Evolutionary conservation across 1,140 invertebrate genomes (phyloP).

Genomic region (Battus philenor): DNA sequence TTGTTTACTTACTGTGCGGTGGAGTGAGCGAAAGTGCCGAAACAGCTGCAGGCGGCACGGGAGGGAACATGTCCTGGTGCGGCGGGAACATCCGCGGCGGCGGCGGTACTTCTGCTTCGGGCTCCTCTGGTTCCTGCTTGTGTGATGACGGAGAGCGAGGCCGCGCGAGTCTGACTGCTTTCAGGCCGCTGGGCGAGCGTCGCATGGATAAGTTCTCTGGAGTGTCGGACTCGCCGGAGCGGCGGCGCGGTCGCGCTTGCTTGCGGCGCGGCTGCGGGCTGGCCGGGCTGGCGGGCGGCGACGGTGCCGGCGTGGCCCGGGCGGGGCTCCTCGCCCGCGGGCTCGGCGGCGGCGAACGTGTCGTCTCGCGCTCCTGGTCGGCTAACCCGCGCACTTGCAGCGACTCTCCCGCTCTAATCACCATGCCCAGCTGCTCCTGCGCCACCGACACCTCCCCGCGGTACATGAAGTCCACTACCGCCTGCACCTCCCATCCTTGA

Average conservation of each 20-base stretch:
- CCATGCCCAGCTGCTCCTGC: conserved; percentile 86
- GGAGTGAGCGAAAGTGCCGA: conserved; percentile 85
- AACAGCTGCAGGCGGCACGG: conserved; percentile 82
- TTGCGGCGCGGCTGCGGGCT: conserved; percentile 87
- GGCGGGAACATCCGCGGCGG: conserved; percentile 74
- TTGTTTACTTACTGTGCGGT: conserved; percentile 82
- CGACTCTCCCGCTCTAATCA: conserved; percentile 91
- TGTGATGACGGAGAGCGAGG: conserved; percentile 41
- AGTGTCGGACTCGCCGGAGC: conserved; percentile 82
- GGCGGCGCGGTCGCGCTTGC: conserved; percentile 86
- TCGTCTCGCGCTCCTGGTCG: conserved; percentile 78
- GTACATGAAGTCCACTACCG: conserved; percentile 95
- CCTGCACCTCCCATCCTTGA: conserved; percentile 89
- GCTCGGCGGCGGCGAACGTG: conserved; percentile 48
- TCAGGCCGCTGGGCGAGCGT: conserved; percentile 78
- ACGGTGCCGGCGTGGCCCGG: conserved; percentile 57
- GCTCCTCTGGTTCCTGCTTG: conserved; percentile 57
- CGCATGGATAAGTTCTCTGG: conserved; percentile 74
- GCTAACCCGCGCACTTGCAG: conserved; percentile 88
- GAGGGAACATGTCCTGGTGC: conserved; percentile 79
- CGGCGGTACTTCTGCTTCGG: conserved; percentile 54
- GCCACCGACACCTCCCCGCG: conserved; percentile 91
- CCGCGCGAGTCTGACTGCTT: conserved; percentile 65
- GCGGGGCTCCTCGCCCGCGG: conserved; percentile 76
- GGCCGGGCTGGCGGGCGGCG: conserved; percentile 75